Percentiles rank a stretch among this genome's conserved stretches.
These are phyloP conservation scores for Sander lucioperca DNA, from an alignment of 2,113 vertebrate species.

Conservation along the genomic window DNA sequence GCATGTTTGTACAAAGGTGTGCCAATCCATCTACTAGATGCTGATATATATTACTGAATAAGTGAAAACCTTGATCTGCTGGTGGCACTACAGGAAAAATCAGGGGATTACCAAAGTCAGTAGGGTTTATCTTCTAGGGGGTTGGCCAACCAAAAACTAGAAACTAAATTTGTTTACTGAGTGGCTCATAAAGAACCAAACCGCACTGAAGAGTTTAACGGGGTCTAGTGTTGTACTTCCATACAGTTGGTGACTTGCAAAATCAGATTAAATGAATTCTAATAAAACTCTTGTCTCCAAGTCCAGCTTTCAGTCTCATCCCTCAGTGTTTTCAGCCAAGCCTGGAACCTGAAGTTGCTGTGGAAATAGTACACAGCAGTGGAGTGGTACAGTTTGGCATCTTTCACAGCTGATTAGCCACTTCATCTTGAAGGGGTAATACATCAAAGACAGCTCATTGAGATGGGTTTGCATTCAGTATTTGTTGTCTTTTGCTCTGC, in stretches of 20 bases:
- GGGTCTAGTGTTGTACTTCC: neutral
- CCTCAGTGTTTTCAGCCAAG: neutral
- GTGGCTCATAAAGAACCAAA: neutral
- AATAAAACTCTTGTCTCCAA: neutral
- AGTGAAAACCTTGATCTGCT: neutral
- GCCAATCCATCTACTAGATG: neutral
- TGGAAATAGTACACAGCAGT: constrained; percentile 7
- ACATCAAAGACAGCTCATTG: constrained; percentile 59
- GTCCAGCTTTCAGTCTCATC: neutral
- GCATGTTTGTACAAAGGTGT: neutral
- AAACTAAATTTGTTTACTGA: neutral
- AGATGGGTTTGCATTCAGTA: constrained; percentile 38
- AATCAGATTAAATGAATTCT: neutral
- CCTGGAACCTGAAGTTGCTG: constrained; percentile 14
- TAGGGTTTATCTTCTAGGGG: no score
- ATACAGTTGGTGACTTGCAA: neutral
- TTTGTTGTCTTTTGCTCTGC: constrained; percentile 68
- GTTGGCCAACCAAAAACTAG: no score
- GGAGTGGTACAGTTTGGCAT: constrained; percentile 48
- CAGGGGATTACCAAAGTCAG: no score
- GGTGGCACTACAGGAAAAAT: no score
- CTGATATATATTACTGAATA: neutral
- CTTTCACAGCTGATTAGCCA: constrained; percentile 62
- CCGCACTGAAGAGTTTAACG: neutral
- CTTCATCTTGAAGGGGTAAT: constrained; percentile 55